Evolutionary conservation across 53 echinoderm and acorn worm genomes (phyloP), one percentile per base, ranked within the genome.

Genomic region (Arbacia lixula): DNA sequence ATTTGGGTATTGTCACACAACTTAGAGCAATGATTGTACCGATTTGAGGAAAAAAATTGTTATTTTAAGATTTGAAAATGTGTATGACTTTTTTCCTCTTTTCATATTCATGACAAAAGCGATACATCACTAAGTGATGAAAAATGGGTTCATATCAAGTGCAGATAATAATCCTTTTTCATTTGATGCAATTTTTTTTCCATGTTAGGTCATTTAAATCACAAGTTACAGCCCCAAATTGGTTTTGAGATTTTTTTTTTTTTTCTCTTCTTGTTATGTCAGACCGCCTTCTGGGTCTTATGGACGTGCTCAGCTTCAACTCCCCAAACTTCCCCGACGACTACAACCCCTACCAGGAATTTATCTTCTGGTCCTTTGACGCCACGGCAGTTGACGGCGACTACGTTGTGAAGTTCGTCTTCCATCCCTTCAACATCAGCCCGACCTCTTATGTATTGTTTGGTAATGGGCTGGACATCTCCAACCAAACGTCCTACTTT

Each of bases 381-480:
- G 74, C 27, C 2, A 54, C 57, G 11, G 54, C 21, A 26, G 58
- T 77, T 2, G 57, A 39, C 20, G 77, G 77, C 14, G 77, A 77
- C 36, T 58, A 57, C 60, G 60, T 77, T 17, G 19, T 77, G 57
- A 36, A 26, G 57, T 77, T 77, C 37, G 40, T 40, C 4, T 77
- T 77, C 58, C 25, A 77, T 27, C 77, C 77, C 9, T 77, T 57
- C 40, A 17, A 56, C 60, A 77, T 77, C 77, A 77, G 77, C 17
- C 11, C 2, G 3, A 21, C 56, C 0, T 77, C 77, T 4, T 36
- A 25, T 6, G 26, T 77, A 12, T 36, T 17, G 20, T 77, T 77
- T 24, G 77, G 77, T 39, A 77, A 40, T 5, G 77, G 77, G 36
- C 37, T 77, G 27, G 58, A 77, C 60, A 22, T 37, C 25, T 22